phyloP scores from a whole-genome alignment of 2,797 vertebrate genomes.

The Valencia hispanica region DNA sequence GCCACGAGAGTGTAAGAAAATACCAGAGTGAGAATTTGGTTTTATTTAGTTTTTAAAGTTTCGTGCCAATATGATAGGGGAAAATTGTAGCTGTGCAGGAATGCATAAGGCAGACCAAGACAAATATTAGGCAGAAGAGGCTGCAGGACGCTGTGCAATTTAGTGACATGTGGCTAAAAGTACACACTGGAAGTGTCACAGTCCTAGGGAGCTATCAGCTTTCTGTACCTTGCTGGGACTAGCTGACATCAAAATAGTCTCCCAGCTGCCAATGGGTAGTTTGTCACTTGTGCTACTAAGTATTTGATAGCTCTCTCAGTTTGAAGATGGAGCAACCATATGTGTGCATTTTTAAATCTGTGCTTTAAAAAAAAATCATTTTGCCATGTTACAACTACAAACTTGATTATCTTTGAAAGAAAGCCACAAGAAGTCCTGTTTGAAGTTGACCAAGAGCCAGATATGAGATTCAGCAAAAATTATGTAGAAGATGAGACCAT shows the following conservation, averaged over 20 bases:
- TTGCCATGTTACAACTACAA: background rate
- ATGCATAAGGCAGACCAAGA: background rate
- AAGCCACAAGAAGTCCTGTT: background rate
- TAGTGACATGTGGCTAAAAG: conserved; percentile 56
- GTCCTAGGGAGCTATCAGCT: conserved; percentile 56
- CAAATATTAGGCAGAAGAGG: conserved; percentile 21
- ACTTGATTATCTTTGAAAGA: background rate
- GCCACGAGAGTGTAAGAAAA: conserved; percentile 24
- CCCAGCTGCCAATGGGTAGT: conserved; percentile 61
- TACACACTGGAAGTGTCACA: conserved; percentile 54
- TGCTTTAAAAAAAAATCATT: no score
- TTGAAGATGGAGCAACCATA: conserved; percentile 46
- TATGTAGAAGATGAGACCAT: background rate
- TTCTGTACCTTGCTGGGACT: conserved; percentile 61
- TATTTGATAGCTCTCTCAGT: conserved; percentile 52
- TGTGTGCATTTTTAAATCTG: no score
- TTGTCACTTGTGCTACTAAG: conserved; percentile 49
- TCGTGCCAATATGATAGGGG: conserved; percentile 24
- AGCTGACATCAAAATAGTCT: conserved; percentile 59
- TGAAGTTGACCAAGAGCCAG: background rate
- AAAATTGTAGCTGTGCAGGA: conserved; percentile 24
- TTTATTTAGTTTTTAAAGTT: conserved; percentile 34
- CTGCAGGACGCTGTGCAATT: conserved; percentile 28
- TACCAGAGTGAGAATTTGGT: conserved; percentile 25
- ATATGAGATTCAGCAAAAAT: background rate